Evolutionary conservation across 2,797 vertebrate genomes (phyloP).

Genomic region (Danio aesculapii): DNA sequence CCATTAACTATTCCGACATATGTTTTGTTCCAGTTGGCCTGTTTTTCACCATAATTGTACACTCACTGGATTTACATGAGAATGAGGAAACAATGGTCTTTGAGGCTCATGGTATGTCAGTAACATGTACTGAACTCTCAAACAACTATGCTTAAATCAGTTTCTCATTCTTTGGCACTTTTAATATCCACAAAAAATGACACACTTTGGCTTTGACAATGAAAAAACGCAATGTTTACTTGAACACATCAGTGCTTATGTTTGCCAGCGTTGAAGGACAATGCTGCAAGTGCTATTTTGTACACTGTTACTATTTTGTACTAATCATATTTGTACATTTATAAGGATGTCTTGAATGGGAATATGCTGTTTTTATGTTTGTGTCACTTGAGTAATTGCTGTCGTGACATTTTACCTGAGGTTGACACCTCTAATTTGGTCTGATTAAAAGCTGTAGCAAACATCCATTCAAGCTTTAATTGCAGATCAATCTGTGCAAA

Average conservation of each 20-base stretch:
- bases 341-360: background rate
- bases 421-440: background rate
- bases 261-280: slow-evolving; percentile 19
- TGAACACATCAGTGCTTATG: slow-evolving; percentile 10
- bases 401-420: background rate
- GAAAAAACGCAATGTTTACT: background rate
- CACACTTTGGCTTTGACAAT: slow-evolving; percentile 3
- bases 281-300: slow-evolving; percentile 12
- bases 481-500: background rate
- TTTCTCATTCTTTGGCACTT: too few relatives aligned
- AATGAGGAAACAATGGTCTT: too few relatives aligned
- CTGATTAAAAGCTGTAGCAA: background rate
- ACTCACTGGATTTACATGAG: too few relatives aligned
- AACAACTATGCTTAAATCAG: too few relatives aligned
- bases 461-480: background rate
- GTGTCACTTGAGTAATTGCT: slow-evolving; percentile 5
- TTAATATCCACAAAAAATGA: background rate
- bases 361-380: background rate
- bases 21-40: too few relatives aligned
- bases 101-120: too few relatives aligned
- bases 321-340: background rate
- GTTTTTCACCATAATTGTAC: too few relatives aligned
- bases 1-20: too few relatives aligned
- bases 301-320: background rate
- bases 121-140: too few relatives aligned